These are phyloP conservation scores for Dicrostonyx torquatus DNA, from an alignment of 2,797 vertebrate genomes.

Conservation along the genomic window DNA sequence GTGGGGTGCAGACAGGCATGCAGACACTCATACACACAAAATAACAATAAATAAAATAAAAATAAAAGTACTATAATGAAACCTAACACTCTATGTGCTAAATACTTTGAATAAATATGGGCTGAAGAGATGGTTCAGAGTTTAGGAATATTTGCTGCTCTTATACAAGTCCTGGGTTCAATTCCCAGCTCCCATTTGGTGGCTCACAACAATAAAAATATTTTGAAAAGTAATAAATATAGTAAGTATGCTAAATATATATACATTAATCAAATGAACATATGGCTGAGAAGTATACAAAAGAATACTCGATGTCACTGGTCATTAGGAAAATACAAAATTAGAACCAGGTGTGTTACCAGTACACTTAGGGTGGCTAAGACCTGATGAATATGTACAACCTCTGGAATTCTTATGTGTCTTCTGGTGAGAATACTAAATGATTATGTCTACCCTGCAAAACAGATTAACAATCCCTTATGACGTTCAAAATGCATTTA, in stretches of 20 bases:
- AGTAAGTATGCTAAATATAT: not conserved
- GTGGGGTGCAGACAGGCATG: not conserved
- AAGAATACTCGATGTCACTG: constrained; percentile 34
- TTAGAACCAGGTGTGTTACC: constrained; percentile 42
- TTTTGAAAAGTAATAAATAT: not conserved
- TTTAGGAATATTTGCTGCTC: not conserved
- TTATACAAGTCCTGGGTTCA: not conserved
- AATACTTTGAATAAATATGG: not conserved
- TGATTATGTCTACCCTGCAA: constrained; percentile 13
- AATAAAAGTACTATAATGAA: not conserved
- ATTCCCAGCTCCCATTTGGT: not conserved
- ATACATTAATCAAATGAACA: not conserved
- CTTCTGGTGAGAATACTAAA: constrained; percentile 32
- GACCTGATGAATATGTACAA: constrained; percentile 10
- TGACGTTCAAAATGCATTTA: constrained; percentile 43
- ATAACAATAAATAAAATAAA: not conserved
- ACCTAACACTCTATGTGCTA: not conserved
- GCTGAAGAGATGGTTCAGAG: not conserved
- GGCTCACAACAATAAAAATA: not conserved
- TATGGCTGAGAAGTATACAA: constrained; percentile 14
- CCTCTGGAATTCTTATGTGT: not conserved
- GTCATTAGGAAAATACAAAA: constrained; percentile 26
- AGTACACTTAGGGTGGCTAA: constrained; percentile 42
- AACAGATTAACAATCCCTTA: not conserved
- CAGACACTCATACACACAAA: not conserved